Evolutionary conservation across 2,113 vertebrate genomes (phyloP).

Genomic region (Neotragus moschatus): DNA sequence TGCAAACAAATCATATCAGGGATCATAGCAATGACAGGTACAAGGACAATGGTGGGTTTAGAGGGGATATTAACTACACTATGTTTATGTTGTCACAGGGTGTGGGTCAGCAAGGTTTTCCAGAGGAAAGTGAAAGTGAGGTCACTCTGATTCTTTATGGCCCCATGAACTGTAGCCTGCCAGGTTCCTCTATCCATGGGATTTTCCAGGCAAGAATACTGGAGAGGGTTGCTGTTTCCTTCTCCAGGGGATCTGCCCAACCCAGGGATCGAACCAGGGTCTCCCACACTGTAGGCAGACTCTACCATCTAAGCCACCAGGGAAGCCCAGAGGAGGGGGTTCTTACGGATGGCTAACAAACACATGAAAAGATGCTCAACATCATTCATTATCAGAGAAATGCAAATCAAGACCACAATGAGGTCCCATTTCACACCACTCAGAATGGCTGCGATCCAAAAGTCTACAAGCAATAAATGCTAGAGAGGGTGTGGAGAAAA

Average conservation of each 20-base stretch:
- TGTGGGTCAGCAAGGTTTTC: background rate
- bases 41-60: background rate
- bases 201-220: background rate
- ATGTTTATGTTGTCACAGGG: background rate
- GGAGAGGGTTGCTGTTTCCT: background rate
- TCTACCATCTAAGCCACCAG: background rate
- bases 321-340: background rate
- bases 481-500: no score
- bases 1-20: background rate
- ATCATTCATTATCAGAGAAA: no score
- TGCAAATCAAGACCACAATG: no score
- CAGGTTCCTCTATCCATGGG: background rate
- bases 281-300: background rate
- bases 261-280: background rate
- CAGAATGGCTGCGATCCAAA: no score
- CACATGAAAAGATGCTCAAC: no score
- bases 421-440: no score
- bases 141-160: background rate
- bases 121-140: background rate
- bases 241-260: background rate
- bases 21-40: background rate
- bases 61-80: background rate
- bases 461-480: no score
- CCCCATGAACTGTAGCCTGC: background rate
- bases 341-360: no score